Evolutionary conservation across 2,888 invertebrate genomes (phyloP).

Genomic region (Polyommatus iphigenia): DNA sequence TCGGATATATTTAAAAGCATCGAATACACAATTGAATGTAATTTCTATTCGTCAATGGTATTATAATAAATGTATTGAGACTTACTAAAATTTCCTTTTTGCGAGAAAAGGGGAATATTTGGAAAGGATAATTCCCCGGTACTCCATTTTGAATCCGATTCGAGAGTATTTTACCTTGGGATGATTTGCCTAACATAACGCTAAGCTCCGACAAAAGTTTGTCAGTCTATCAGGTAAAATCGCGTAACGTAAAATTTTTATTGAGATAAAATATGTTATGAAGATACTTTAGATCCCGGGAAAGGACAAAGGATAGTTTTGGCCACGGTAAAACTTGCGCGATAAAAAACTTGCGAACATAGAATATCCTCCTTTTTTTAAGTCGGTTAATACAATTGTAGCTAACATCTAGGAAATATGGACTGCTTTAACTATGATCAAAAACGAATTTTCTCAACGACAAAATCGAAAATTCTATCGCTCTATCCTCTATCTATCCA

Average conservation of each 20-base stretch:
- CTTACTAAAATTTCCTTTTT: neutral
- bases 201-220: neutral
- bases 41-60: neutral
- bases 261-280: too few relatives aligned
- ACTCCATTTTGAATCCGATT: neutral
- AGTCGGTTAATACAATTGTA: too few relatives aligned
- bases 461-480: conserved; percentile 1
- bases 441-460: neutral
- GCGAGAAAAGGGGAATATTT: neutral
- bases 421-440: neutral
- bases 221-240: too few relatives aligned
- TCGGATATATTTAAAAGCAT: conserved; percentile 14
- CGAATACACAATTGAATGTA: conserved; percentile 14
- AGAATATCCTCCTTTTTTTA: too few relatives aligned
- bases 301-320: too few relatives aligned
- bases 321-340: too few relatives aligned
- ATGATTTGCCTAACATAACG: neutral
- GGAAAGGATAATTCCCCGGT: neutral
- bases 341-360: too few relatives aligned
- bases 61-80: conserved; percentile 6
- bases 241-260: too few relatives aligned
- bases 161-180: neutral
- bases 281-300: too few relatives aligned
- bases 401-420: neutral
- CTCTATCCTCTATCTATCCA: neutral